Evolutionary conservation across 2,113 vertebrate genomes (phyloP), one percentile per base, ranked within the genome.

Genomic region (Promerops cafer): DNA sequence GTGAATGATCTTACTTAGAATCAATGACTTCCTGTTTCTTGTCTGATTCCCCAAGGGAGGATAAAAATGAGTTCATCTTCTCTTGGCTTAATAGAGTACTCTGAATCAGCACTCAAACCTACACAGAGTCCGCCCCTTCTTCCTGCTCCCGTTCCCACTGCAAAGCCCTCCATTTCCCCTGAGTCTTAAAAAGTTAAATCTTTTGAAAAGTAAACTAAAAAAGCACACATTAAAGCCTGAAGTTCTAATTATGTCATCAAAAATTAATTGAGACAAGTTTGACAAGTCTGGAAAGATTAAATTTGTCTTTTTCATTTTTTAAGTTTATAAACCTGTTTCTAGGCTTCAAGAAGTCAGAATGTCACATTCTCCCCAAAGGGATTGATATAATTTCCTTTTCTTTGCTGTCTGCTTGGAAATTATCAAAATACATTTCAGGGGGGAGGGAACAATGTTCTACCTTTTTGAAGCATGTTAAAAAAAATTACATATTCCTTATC

Each of bases 1-100:
- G 85, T 97, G 96, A 98, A 98, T 96, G 94, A 97, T 97, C 95
- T 96, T 97, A 96, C 96, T 98, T 95, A 94, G 96, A 97, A 96
- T 98, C 97, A 96, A 97, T 96, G 93, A 98, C 97, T 98, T 98
- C 98, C 98, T 97, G 97, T 97, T 98, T 97, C 98, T 97, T 95
- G 94, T 92, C 94, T 85, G 91, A 97, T 95, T 97, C 93, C 97
- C 96, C 92, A 97, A 93, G 97, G 95, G 96, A 97, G 89, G 87
- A 97, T 90, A 94, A 95, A 97, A 96, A 96, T 96, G 79, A 97
- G 97, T 96, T 97, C 97, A 97, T 97, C 94, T 92, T 92, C 50
- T 90, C 83, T 80, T 95, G 93, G 89, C 89, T 97, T 93, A 91
- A 56, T 24, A 45, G 49, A 94, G 82, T 53, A 23, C 82, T 97